Conservation (phyloP, 2,113 vertebrate genomes). For the Lagopus muta region DNA sequence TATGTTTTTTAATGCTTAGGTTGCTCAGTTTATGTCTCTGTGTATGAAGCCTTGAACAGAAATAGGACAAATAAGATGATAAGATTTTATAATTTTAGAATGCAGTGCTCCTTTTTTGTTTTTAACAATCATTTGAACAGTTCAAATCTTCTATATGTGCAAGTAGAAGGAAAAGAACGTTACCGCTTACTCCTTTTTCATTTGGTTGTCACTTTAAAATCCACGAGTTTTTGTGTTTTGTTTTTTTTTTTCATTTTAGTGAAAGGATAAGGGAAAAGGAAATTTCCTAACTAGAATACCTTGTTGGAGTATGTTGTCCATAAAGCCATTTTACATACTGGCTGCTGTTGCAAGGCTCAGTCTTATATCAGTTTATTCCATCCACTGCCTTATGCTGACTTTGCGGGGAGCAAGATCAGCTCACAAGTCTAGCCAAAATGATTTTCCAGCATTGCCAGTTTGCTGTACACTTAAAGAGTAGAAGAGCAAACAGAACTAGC, state of each 20-base stretch:
- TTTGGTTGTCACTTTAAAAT: background rate
- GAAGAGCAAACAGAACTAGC: background rate
- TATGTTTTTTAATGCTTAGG: background rate
- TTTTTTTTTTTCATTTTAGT: background rate
- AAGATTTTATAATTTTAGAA: background rate
- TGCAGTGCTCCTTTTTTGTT: background rate
- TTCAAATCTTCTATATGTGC: background rate
- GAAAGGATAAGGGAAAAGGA: background rate
- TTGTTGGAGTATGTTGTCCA: background rate
- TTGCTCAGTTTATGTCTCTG: background rate
- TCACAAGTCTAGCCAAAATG: background rate
- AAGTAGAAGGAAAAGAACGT: background rate
- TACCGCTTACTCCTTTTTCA: background rate
- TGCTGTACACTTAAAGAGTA: background rate
- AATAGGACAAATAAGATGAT: background rate
- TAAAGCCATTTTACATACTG: background rate
- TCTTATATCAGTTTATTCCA: background rate
- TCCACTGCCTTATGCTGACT: background rate
- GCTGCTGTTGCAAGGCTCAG: background rate
- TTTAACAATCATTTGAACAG: background rate
- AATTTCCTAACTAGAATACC: background rate
- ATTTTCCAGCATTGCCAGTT: background rate
- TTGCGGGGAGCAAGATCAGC: background rate
- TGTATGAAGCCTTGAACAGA: background rate
- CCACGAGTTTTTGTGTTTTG: fast-evolving